Evolutionary conservation across 2,888 invertebrate genomes (phyloP).

Genomic region (Poecilus cupreus): DNA sequence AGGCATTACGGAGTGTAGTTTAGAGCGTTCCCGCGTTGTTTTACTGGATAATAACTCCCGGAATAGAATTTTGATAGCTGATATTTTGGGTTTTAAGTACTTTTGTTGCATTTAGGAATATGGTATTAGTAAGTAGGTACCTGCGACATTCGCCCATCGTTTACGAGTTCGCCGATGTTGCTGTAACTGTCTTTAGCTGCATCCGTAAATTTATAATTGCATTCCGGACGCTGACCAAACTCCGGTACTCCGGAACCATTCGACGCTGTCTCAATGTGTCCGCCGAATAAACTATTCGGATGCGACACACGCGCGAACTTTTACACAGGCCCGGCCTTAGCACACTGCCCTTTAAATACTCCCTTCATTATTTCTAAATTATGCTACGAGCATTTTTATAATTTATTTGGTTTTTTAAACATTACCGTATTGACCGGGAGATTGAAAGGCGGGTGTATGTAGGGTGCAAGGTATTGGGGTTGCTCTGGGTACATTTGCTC

Average conservation of each 20-base stretch:
- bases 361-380: no score
- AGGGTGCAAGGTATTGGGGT: no score
- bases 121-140: constrained; percentile 51
- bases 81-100: constrained; percentile 64
- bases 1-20: constrained; percentile 70
- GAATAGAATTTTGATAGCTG: constrained; percentile 73
- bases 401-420: background rate
- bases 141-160: constrained; percentile 45
- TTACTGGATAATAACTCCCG: constrained; percentile 72
- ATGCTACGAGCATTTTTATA: no score
- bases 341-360: background rate
- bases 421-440: no score
- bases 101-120: constrained; percentile 46
- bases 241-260: background rate
- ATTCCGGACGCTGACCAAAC: background rate
- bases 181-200: constrained; percentile 52
- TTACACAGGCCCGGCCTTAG: background rate
- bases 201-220: constrained; percentile 55
- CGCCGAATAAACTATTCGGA: background rate
- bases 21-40: constrained; percentile 70
- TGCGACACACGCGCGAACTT: background rate
- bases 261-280: background rate
- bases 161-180: constrained; percentile 19
- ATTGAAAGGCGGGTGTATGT: no score
- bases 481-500: no score